Conservation (phyloP, 2,113 vertebrate genomes). For the Carassius auratus region DNA sequence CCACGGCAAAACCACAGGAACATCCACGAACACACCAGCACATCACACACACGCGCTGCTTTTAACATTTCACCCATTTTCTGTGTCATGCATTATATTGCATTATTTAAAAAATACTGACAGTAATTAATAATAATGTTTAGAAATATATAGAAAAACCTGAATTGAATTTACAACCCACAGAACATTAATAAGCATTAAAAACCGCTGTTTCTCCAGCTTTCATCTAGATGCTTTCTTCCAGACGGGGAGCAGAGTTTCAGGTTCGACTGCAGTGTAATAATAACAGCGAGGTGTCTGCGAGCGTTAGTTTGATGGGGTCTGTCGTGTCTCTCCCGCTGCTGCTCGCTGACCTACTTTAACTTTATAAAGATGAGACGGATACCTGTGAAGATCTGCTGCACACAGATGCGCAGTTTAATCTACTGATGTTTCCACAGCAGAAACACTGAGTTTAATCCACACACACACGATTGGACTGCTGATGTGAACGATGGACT, state of each 20-base stretch:
- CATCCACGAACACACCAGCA: conserved; percentile 10
- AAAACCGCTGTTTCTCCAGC: not conserved
- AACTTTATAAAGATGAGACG: not conserved
- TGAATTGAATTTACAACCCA: no score
- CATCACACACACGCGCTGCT: not conserved
- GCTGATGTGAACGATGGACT: not conserved
- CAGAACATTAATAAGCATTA: not conserved
- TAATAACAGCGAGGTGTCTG: not conserved
- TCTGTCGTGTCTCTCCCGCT: conserved; percentile 6
- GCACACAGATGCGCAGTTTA: not conserved
- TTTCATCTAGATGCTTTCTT: not conserved
- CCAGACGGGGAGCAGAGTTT: not conserved
- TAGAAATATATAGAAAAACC: no score
- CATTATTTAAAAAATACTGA: no score
- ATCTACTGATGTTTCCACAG: conserved; percentile 7
- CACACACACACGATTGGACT: not conserved
- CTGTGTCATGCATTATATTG: not conserved
- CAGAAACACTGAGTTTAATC: conserved; percentile 13
- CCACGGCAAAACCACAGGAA: conserved; percentile 59
- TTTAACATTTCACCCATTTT: not conserved
- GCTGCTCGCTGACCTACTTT: conserved; percentile 13
- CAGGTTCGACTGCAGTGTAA: not conserved
- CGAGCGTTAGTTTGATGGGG: conserved; percentile 34
- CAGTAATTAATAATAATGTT: no score
- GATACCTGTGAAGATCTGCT: not conserved